phyloP scores from a whole-genome alignment of 2,113 vertebrate genomes.

The Lynx canadensis region DNA sequence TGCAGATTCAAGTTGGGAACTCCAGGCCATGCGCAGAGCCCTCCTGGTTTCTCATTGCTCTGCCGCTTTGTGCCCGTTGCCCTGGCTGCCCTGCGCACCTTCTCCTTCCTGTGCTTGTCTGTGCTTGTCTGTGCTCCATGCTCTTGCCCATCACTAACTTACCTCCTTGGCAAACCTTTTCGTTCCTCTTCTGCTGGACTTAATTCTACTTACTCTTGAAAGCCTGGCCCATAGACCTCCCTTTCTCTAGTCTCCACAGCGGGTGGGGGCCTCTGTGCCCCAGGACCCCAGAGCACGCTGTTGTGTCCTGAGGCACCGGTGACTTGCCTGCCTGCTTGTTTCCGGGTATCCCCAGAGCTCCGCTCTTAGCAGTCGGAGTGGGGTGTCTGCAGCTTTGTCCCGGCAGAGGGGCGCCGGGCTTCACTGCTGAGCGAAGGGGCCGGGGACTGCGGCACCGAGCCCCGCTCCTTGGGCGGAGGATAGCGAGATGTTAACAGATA shows the following conservation, averaged over 20 bases:
- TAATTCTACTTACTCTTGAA: not conserved
- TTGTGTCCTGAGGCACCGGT: not conserved
- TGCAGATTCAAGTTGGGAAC: not conserved
- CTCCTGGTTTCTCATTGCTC: not conserved
- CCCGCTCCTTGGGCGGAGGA: not conserved
- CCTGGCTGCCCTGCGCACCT: not conserved
- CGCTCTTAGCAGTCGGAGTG: not conserved
- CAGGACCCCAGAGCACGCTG: not conserved
- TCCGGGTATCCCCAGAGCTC: not conserved
- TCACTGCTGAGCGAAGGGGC: not conserved
- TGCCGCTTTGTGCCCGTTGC: not conserved
- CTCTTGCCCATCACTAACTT: not conserved
- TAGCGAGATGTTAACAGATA: not conserved
- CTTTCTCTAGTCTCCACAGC: too few relatives aligned
- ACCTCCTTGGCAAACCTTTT: not conserved
- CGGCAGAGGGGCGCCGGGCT: not conserved
- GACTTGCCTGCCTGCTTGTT: not conserved
- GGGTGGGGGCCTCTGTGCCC: not conserved
- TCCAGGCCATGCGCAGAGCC: accelerated
- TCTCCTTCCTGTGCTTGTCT: not conserved
- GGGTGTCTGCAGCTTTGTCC: not conserved
- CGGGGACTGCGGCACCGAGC: not conserved
- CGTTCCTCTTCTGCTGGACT: not conserved
- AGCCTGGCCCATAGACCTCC: not conserved
- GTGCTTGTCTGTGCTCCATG: not conserved